These are phyloP conservation scores for Euphonia xanthogaster DNA, from an alignment of 2,797 vertebrate species.

Conservation along the genomic window DNA sequence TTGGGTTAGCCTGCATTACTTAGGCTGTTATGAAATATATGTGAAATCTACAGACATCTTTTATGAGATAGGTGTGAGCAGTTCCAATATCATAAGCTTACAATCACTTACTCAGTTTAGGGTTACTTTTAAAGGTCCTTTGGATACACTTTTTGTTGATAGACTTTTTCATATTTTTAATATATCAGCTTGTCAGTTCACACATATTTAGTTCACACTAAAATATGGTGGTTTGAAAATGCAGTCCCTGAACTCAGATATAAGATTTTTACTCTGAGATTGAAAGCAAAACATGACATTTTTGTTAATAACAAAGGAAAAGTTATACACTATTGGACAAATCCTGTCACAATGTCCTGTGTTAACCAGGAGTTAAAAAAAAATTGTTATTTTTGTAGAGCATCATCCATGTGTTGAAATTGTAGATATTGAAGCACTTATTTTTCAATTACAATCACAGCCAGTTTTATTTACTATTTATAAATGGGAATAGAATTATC, in stretches of 20 bases:
- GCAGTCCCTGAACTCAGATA: not conserved
- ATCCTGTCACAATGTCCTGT: not conserved
- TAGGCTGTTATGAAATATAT: conserved; percentile 23
- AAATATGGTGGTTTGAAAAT: conserved; percentile 26
- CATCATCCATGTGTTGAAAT: not conserved
- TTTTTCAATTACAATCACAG: not conserved
- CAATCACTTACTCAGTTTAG: conserved; percentile 30
- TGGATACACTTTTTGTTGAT: not conserved
- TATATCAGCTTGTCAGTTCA: not conserved
- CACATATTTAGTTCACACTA: not conserved
- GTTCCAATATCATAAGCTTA: conserved; percentile 19
- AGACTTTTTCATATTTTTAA: conserved; percentile 18
- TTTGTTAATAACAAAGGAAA: conserved; percentile 7
- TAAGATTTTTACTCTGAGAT: conserved; percentile 9
- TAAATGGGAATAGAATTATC: not conserved
- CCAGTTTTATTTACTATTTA: not conserved
- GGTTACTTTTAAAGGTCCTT: conserved; percentile 12
- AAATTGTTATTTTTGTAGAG: not conserved
- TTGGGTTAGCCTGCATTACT: conserved; percentile 25
- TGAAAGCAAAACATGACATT: conserved; percentile 8
- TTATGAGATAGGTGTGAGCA: conserved; percentile 9
- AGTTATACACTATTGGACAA: not conserved
- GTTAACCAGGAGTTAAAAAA: not conserved
- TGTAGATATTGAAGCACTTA: not conserved
- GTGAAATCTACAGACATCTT: conserved; percentile 3